phyloP scores from a whole-genome alignment of 2,888 invertebrate genomes.

The Callyntrura guangdongensis region DNA sequence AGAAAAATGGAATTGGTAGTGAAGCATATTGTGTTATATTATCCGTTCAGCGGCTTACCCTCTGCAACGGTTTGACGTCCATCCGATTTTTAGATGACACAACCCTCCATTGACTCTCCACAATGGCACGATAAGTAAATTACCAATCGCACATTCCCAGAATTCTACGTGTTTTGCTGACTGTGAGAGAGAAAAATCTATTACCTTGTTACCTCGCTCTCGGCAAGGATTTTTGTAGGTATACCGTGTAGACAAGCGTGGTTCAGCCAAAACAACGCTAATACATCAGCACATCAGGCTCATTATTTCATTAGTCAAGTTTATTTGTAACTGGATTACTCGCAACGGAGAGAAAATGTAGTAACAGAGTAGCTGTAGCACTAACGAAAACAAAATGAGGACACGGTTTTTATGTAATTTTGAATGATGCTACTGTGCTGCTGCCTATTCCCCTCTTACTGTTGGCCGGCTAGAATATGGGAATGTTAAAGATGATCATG shows the following conservation, averaged over 20 bases:
- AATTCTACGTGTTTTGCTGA: neutral
- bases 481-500: neutral
- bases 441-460: too few species aligned
- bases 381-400: slow-evolving; percentile 14
- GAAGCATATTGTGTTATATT: neutral
- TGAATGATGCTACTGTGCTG: too few species aligned
- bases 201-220: neutral
- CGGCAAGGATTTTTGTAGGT: neutral
- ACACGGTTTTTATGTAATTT: neutral
- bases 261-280: neutral
- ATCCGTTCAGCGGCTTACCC: neutral
- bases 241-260: neutral
- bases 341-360: neutral
- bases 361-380: neutral
- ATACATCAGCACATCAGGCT: slow-evolving; percentile 4
- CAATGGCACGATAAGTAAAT: too few species aligned
- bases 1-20: neutral
- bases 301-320: slow-evolving; percentile 53
- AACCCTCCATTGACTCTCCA: too few species aligned
- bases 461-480: neutral
- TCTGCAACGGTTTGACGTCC: neutral
- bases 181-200: neutral
- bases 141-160: too few species aligned
- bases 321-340: slow-evolving; percentile 37
- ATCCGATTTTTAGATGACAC: neutral